Conservation (phyloP, 1,140 invertebrate genomes). For the Agrypnia vestita region DNA sequence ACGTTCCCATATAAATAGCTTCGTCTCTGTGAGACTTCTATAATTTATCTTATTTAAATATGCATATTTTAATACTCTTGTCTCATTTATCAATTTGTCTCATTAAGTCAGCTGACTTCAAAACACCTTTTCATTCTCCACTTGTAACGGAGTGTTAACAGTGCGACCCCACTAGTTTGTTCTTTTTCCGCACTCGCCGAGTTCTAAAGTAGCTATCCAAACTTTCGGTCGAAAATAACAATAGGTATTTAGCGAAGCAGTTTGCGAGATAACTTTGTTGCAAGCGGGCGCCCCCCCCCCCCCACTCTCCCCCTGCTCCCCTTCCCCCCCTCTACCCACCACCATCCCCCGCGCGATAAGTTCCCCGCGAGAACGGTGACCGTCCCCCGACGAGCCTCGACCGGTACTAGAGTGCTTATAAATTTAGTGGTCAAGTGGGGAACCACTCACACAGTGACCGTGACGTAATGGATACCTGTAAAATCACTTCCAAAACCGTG, state of each 20-base stretch:
- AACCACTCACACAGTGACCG: neutral
- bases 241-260: constrained; percentile 27
- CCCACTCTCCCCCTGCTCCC: neutral
- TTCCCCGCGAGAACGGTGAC: too few relatives aligned
- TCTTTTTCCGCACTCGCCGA: neutral
- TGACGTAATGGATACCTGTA: neutral
- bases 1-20: too few relatives aligned
- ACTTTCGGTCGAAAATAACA: constrained; percentile 3
- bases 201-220: neutral
- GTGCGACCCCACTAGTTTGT: neutral
- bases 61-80: too few relatives aligned
- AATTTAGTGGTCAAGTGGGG: neutral
- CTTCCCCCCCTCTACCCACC: too few relatives aligned
- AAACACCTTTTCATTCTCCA: neutral
- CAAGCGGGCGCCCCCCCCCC: neutral
- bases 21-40: too few relatives aligned
- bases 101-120: too few relatives aligned
- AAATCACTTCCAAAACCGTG: neutral
- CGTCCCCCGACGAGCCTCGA: too few relatives aligned
- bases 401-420: neutral
- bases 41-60: too few relatives aligned
- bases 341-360: too few relatives aligned
- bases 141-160: neutral
- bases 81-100: too few relatives aligned
- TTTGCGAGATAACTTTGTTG: constrained; percentile 32